Conservation (phyloP, 2,113 vertebrate species). For the rabbit (Oryctolagus cuniculus) region DNA sequence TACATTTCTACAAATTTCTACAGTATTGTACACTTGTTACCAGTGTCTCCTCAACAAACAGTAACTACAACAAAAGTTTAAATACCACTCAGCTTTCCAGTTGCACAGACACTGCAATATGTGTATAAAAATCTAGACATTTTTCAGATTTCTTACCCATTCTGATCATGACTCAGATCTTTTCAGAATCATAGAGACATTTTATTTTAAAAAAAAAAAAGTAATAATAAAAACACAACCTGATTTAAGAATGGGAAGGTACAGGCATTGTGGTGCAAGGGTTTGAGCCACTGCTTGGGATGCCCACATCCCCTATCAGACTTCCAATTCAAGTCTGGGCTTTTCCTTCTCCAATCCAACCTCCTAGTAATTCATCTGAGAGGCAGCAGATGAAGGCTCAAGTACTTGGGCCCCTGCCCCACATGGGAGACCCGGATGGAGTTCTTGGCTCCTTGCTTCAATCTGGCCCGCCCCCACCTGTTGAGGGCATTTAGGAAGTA, state of each 20-base stretch:
- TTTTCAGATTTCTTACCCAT: not conserved
- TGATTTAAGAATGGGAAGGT: not conserved
- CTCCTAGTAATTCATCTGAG: too few species aligned
- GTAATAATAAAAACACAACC: not conserved
- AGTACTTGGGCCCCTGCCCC: too few species aligned
- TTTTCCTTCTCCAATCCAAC: too few species aligned
- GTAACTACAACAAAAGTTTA: not conserved
- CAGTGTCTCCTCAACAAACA: slow-evolving; percentile 25
- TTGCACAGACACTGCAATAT: not conserved
- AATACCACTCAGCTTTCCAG: not conserved
- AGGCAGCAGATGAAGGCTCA: too few species aligned
- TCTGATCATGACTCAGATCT: not conserved
- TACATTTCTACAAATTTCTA: not conserved
- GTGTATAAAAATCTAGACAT: not conserved
- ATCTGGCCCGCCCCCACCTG: too few species aligned
- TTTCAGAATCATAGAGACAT: not conserved
- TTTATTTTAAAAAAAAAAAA: slow-evolving; percentile 25
- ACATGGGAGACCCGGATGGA: too few species aligned
- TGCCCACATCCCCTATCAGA: too few species aligned
- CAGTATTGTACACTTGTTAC: not conserved
- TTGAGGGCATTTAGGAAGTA: too few species aligned
- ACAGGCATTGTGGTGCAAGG: too few species aligned
- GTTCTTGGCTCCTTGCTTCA: too few species aligned
- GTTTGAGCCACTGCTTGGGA: not conserved
- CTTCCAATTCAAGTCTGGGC: too few species aligned